Conservation (phyloP, 1,140 invertebrate species). For the Eriosoma lanigerum region DNA sequence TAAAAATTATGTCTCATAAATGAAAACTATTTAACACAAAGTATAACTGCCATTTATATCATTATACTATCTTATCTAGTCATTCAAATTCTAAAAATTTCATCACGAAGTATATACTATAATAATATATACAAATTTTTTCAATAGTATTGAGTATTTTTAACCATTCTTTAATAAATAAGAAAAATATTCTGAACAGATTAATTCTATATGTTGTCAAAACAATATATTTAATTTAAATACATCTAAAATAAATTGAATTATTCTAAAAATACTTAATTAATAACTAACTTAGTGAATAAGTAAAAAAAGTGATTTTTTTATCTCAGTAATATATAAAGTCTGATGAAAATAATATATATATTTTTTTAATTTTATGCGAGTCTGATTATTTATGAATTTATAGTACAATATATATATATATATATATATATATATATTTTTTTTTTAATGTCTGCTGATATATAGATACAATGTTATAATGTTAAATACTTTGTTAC, state of each 20-base stretch:
- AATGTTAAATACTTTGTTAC: conserved; percentile 5
- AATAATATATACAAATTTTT: too few species aligned
- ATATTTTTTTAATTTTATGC: background rate
- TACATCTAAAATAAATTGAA: background rate
- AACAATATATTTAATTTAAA: background rate
- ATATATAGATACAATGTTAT: background rate
- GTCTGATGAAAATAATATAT: conserved; percentile 19
- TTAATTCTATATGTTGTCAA: background rate
- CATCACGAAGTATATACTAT: background rate
- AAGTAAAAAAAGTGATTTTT: too few species aligned
- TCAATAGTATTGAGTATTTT: too few species aligned
- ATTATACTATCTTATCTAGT: conserved; percentile 1
- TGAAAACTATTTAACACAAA: background rate
- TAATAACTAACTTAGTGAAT: background rate
- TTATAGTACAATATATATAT: conserved; percentile 36
- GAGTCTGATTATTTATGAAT: conserved; percentile 16
- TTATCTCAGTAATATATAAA: background rate
- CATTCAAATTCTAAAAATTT: conserved; percentile 7
- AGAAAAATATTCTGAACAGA: background rate
- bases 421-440: too few species aligned
- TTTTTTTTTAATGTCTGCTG: background rate
- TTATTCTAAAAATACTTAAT: background rate
- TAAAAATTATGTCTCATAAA: background rate
- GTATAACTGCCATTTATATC: background rate
- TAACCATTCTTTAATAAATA: background rate